A percentile compares a stretch with the other conserved stretches of the same genome.
Evolutionary conservation across 2,888 invertebrate genomes (phyloP).

Genomic region (Drosophila subquinaria): DNA sequence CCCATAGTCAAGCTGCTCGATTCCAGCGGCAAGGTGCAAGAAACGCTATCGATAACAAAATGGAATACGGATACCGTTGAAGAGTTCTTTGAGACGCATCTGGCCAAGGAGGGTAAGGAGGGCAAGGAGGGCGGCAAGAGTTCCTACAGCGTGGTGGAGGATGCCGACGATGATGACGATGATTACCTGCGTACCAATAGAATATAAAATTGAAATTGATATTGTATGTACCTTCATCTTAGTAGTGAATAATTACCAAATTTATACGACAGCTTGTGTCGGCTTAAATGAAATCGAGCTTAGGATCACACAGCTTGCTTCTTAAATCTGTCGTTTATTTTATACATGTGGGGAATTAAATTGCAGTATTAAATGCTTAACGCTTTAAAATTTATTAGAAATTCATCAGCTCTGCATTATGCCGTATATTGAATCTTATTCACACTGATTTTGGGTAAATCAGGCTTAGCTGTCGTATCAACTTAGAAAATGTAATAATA

Average conservation of each 20-base stretch:
- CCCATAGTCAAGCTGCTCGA: conserved; percentile 97
- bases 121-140: conserved; percentile 83
- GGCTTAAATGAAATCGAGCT: neutral
- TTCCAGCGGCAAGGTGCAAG: conserved; percentile 92
- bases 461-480: neutral
- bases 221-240: conserved; percentile 15
- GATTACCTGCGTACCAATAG: conserved; percentile 69
- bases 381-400: no score
- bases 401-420: no score
- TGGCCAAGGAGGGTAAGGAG: conserved; percentile 86
- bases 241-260: conserved; percentile 35
- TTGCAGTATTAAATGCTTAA: no score
- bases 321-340: no score
- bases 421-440: no score
- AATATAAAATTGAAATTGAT: conserved; percentile 45
- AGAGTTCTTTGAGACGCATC: conserved; percentile 96
- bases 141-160: conserved; percentile 85
- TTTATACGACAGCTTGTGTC: neutral
- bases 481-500: conserved; percentile 31
- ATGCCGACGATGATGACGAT: conserved; percentile 86
- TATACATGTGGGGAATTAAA: no score
- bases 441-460: neutral
- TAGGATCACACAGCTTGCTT: neutral
- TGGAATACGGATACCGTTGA: conserved; percentile 99
- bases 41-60: conserved; percentile 97